Base-by-base conservation (phyloP, 1,140 invertebrate species). In the Branchinecta lindahli region DNA sequence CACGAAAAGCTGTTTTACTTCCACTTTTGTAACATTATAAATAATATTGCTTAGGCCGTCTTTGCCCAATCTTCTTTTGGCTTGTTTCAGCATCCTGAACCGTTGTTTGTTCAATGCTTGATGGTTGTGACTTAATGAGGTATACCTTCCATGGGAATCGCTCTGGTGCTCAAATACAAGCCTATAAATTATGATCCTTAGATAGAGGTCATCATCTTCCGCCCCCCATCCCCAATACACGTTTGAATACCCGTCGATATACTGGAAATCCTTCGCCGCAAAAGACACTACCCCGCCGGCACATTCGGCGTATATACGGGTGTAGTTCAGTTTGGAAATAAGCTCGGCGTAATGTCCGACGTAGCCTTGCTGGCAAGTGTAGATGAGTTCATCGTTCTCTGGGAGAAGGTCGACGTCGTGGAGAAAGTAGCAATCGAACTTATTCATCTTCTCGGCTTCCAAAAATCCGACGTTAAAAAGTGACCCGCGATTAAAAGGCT, bases 331-430 rank as follows among this genome's bases (percentile, higher is more conserved):
- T 12, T 61, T 61, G 12, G 52, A 61, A 61, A 61, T 6, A 15
- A 61, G 52, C 6, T 61, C 52, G 12, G 52, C 52, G 18, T 15
- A 61, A 61, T 61, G 52, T 61, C 52, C 18, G 12, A 61, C 52
- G 52, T 12, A 15, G 4, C 52, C 52, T 15, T 12, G 52, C 18
- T 61, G 12, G 44, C 69, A 70, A 9, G 45, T 70, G 61, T 70
- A 70, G 44, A 72, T 68, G 72, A 79, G 74, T 67, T 76, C 74
- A 75, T 94, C 91, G 81, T 97, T 90, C 76, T 96, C 88, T 8
- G 94, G 93, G 75, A 97, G 80, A 67, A 96, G 83, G 80, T 97
- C 94, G 33, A 98, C 91, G 79, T 97, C 95, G 80, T 97, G 94
- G 80, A 96, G 96, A 72, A 96, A 87, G 79, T 94, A 95, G 80